A percentile compares a stretch with the other conserved stretches of the same genome.
These are phyloP conservation scores for Centropristis striata DNA, from an alignment of 2,113 vertebrate genomes.

Conservation along the genomic window DNA sequence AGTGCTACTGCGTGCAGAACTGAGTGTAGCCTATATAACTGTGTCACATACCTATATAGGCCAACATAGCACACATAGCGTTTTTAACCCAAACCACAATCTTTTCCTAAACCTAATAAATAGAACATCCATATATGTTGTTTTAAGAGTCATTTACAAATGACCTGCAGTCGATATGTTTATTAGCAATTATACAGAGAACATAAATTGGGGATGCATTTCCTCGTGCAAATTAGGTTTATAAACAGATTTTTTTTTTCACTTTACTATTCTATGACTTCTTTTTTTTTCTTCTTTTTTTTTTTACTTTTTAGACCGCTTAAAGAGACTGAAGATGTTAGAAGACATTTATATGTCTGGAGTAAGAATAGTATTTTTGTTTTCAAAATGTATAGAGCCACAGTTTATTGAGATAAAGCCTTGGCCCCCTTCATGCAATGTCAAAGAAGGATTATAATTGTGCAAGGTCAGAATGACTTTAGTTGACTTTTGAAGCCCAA, in stretches of 20 bases:
- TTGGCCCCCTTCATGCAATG: constrained; percentile 7
- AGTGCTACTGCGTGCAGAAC: too few relatives aligned
- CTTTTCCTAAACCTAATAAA: too few relatives aligned
- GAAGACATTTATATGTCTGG: background rate
- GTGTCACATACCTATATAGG: too few relatives aligned
- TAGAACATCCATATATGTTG: too few relatives aligned
- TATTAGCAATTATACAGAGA: too few relatives aligned
- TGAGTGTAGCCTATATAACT: too few relatives aligned
- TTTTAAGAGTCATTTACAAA: too few relatives aligned
- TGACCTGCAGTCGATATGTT: too few relatives aligned
- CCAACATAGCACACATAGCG: too few relatives aligned
- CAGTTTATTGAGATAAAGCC: background rate
- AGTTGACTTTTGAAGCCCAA: constrained; percentile 34
- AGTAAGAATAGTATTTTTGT: background rate
- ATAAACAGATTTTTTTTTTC: constrained; percentile 2
- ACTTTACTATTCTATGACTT: background rate
- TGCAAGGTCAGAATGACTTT: constrained; percentile 59
- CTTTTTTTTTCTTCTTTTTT: background rate
- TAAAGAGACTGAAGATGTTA: background rate
- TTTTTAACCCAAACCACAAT: too few relatives aligned
- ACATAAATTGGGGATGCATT: too few relatives aligned
- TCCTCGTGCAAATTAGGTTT: too few relatives aligned
- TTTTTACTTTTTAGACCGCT: background rate
- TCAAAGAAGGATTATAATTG: constrained; percentile 25
- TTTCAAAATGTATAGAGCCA: background rate